phyloP scores from a whole-genome alignment of 2,888 invertebrate species.

The Ecdyonurus torrentis region DNA sequence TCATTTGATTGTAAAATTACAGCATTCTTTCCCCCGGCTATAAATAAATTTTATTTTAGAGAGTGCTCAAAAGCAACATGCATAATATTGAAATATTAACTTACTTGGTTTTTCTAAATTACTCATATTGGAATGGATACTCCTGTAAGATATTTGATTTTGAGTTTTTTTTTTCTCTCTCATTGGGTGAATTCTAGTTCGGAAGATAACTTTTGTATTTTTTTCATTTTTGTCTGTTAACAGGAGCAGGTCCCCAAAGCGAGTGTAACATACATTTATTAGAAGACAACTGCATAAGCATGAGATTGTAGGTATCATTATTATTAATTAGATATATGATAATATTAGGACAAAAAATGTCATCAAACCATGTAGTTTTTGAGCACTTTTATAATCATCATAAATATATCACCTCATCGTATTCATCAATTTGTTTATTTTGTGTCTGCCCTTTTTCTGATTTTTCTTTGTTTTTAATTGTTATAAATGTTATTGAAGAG shows the following conservation, averaged over 20 bases:
- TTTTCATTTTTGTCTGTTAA: conserved; percentile 14
- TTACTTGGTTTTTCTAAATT: conserved; percentile 9
- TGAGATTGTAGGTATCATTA: conserved; percentile 11
- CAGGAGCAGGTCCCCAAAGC: conserved; percentile 23
- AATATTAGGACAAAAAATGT: too few species aligned
- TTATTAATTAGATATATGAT: neutral
- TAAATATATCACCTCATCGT: too few species aligned
- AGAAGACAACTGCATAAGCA: conserved; percentile 8
- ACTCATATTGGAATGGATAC: conserved; percentile 3
- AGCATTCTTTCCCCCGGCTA: too few species aligned
- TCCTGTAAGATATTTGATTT: neutral
- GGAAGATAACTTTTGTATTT: conserved; percentile 6
- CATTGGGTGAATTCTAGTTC: conserved; percentile 2
- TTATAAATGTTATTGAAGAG: too few species aligned
- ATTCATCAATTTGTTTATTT: too few species aligned
- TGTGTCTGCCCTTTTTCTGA: too few species aligned
- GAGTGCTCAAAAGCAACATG: conserved; percentile 13
- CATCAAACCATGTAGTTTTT: conserved; percentile 10
- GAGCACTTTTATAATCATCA: conserved; percentile 10
- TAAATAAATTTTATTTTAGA: too few species aligned
- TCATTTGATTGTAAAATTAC: too few species aligned
- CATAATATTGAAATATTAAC: neutral
- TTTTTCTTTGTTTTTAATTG: too few species aligned
- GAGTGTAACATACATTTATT: conserved; percentile 74
- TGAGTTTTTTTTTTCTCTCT: conserved; percentile 6